Conservation (phyloP, 2,888 invertebrate genomes). For the Apodemia duryi region DNA sequence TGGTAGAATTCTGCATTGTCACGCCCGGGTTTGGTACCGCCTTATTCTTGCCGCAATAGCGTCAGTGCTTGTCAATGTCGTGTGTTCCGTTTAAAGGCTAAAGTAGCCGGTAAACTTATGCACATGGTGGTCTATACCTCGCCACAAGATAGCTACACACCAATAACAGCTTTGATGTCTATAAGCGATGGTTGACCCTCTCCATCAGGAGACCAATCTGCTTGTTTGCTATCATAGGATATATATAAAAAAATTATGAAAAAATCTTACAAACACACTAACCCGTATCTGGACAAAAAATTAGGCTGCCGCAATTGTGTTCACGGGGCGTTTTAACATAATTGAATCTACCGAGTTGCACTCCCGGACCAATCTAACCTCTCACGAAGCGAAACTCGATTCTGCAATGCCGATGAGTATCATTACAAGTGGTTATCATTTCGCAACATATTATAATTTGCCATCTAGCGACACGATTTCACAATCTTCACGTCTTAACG, state of each 20-base stretch:
- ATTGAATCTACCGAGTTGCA: slow-evolving; percentile 56
- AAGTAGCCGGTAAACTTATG: no score
- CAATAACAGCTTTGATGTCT: no score
- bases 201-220: no score
- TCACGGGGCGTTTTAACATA: slow-evolving; percentile 54
- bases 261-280: slow-evolving; percentile 5
- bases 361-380: slow-evolving; percentile 54
- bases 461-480: slow-evolving; percentile 26
- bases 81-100: no score
- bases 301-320: slow-evolving; percentile 47
- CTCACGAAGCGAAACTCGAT: slow-evolving; percentile 52
- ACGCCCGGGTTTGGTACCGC: no score
- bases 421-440: slow-evolving; percentile 34
- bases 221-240: no score
- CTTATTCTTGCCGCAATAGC: no score
- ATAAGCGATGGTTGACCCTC: no score
- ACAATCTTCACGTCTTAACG: slow-evolving; percentile 23
- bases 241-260: neutral
- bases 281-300: slow-evolving; percentile 29
- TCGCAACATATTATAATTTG: slow-evolving; percentile 35
- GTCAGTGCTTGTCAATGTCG: no score
- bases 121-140: no score
- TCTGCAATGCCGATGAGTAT: slow-evolving; percentile 44
- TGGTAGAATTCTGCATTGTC: no score
- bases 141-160: no score